phyloP scores from a whole-genome alignment of 1,140 invertebrate species.

The Orussus abietinus region DNA sequence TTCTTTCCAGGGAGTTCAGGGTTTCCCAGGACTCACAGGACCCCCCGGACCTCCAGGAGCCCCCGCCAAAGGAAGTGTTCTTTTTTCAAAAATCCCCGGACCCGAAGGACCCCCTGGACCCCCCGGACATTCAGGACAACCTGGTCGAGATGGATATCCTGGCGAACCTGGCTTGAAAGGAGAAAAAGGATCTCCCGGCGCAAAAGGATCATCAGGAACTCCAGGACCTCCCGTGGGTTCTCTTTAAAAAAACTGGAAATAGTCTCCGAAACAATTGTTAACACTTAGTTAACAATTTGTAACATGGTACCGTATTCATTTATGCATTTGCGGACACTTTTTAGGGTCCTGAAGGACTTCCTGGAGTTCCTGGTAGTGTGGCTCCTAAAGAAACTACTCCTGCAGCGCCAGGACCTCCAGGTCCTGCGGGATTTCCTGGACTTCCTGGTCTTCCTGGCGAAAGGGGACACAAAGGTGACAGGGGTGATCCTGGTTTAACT shows the following conservation, averaged over 20 bases:
- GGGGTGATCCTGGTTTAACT: slow-evolving; percentile 38
- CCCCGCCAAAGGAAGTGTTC: slow-evolving; percentile 21
- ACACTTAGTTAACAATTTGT: not conserved
- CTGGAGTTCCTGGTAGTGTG: slow-evolving; percentile 18
- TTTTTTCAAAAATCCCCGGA: slow-evolving; percentile 3
- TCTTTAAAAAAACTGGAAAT: too few species aligned
- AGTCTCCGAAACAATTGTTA: too few species aligned
- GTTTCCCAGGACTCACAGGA: slow-evolving; percentile 37
- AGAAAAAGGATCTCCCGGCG: slow-evolving; percentile 34
- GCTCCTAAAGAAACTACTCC: too few species aligned
- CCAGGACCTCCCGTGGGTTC: slow-evolving; percentile 35
- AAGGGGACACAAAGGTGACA: slow-evolving; percentile 49
- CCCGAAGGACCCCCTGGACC: slow-evolving; percentile 22
- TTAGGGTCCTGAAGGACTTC: slow-evolving; percentile 24
- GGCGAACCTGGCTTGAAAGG: slow-evolving; percentile 35
- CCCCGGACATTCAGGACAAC: slow-evolving; percentile 21
- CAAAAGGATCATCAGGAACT: slow-evolving; percentile 31
- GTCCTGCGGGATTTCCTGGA: slow-evolving; percentile 46
- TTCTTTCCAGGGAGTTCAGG: slow-evolving; percentile 19
- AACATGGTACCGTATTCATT: not conserved
- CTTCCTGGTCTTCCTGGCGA: slow-evolving; percentile 46
- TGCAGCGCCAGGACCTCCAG: slow-evolving; percentile 28
- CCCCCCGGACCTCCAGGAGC: slow-evolving; percentile 26
- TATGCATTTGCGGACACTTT: slow-evolving; percentile 7
- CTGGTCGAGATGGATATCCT: slow-evolving; percentile 26